Conservation (phyloP, 1,140 invertebrate genomes). For the Anastrepha obliqua region DNA sequence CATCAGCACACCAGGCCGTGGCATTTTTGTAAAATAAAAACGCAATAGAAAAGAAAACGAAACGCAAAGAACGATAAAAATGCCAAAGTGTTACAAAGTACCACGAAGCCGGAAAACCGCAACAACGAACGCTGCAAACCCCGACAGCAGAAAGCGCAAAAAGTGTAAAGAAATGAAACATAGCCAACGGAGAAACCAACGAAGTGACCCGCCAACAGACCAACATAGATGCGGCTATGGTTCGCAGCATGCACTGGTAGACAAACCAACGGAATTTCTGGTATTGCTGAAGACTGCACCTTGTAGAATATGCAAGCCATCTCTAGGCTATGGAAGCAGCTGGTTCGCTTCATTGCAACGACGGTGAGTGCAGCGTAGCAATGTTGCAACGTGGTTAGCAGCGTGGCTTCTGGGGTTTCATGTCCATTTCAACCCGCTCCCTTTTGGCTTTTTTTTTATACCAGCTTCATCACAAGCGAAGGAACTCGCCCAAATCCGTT, state of each 20-base stretch:
- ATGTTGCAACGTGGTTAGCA: not conserved
- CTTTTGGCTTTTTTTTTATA: not conserved
- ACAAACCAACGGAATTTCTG: constrained; percentile 32
- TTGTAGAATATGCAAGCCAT: constrained; percentile 28
- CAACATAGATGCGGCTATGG: not conserved
- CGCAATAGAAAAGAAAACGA: not conserved
- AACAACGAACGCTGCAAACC: constrained; percentile 6
- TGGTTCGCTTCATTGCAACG: not conserved
- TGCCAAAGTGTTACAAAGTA: constrained; percentile 53
- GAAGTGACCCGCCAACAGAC: not conserved
- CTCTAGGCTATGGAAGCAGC: not conserved
- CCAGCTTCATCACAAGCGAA: not conserved
- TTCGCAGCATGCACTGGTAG: not conserved
- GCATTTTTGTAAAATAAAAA: not conserved
- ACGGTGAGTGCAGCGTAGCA: not conserved
- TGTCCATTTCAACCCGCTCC: not conserved
- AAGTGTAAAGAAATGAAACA: constrained; percentile 16
- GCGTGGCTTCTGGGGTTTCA: constrained; percentile 11
- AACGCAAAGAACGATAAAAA: constrained; percentile 37
- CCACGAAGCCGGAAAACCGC: constrained; percentile 43
- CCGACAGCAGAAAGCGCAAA: not conserved
- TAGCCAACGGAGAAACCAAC: constrained; percentile 11
- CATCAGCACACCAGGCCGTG: not conserved
- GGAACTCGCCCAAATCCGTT: not conserved
- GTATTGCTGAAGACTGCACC: constrained; percentile 8